Base-by-base conservation (phyloP, 2,797 vertebrate genomes). In the Trachurus trachurus region DNA sequence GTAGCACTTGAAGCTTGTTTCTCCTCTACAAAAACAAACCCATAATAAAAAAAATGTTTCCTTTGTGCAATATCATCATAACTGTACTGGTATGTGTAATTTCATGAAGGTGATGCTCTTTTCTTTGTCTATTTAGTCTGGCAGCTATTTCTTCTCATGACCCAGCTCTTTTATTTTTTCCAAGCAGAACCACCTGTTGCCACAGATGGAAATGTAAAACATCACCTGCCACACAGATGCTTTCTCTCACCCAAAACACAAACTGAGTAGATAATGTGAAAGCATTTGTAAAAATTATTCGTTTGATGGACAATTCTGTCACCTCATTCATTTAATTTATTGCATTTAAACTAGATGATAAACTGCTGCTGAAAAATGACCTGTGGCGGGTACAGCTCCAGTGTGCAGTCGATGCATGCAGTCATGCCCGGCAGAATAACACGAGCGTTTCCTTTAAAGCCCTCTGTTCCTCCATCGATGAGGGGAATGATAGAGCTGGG, bases 401-500 rank as follows among this genome's bases (percentile, higher is more conserved):
- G 93, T 0, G 98, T 99, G 82, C 98, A 99, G 62, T 99, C 98
- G 66, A 99, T 95, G 91, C 98, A 99, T 0, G 98, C 98, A 0
- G 96, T 98, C 98, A 99, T 99, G 74, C 98, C 98, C 0, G 98
- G 98, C 29, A 99, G 95, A 78, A 99, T 97, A 68, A 99, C 98
- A 2, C 98, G 96, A 29, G 97, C 96, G 0, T 98, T 99, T 76
- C 98, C 98, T 94, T 99, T 99, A 93, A 98, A 99, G 74, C 98
- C 98, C 93, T 99, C 98, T 0, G 98, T 99, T 5, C 98, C 98
- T 63, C 98, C 98, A 57, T 99, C 97, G 60, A 99, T 98, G 74
- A 99, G 94, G 47, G 98, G 98, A 80, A 98, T 97, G 92, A 99
- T 97, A 81, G 98, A 97, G 87, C 96, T 97, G 63, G 97, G 95